Evolutionary conservation across 1,140 invertebrate genomes (phyloP), one percentile per base, ranked within the genome.

Genomic region (Cherax quadricarinatus): DNA sequence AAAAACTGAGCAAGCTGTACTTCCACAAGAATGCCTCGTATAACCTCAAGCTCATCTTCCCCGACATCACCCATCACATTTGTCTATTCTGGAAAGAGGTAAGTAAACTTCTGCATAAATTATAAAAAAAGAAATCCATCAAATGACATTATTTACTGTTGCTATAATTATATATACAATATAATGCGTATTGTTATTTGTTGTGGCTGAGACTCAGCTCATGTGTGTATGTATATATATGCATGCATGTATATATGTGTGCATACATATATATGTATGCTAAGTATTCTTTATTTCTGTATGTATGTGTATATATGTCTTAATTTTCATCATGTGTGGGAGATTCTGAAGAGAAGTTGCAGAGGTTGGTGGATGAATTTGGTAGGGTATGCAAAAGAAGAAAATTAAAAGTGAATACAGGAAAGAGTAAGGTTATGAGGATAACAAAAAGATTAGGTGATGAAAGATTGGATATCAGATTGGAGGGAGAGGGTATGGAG

Each of bases 1-100:
- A 98, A 97, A 95, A 99, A 99, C 95, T 99, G 98, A 93, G 98
- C 97, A 60, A 99, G 96, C 95, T 99, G 98, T 53, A 99, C 98
- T 95, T 99, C 98, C 90, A 97, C 96, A 92, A 99, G 95, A 73
- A 99, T 95, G 91, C 98, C 97, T 62, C 89, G 83, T 94, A 97
- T 96, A 78, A 98, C 95, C 97, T 98, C 97, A 18, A 96, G 96
- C 89, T 96, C 96, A 92, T 97, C 96, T 53, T 92, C 93, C 6
- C 86, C 89, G 10, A 91, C 84, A 86, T 91, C 89, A 86, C 89
- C 78, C 89, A 91, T 91, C 78, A 86, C 88, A 90, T 78, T 4
- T 21, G 49, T 51, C n/a, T 78, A 51, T 53, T 60, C 88, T 90
- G 88, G 51, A 79, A 79, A 62, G n/a, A 87, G 48, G 10, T 48